Conservation (phyloP, 2,888 invertebrate genomes). For the Drosophila pseudotakahashii region DNA sequence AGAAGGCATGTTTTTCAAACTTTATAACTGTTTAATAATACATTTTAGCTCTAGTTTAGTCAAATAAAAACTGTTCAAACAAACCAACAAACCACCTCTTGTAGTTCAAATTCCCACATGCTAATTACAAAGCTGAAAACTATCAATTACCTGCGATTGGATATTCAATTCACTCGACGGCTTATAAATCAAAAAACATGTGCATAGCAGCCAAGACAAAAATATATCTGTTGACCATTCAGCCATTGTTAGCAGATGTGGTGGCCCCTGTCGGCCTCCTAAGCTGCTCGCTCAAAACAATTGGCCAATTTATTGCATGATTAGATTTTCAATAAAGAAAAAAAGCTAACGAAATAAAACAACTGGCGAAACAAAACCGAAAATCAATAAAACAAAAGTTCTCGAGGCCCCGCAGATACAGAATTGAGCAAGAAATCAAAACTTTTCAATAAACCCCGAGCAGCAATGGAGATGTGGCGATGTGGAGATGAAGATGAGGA, state of each 20-base stretch:
- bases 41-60: neutral
- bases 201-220: slow-evolving; percentile 55
- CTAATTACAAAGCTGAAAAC: slow-evolving; percentile 39
- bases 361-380: slow-evolving; percentile 30
- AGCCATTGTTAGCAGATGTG: slow-evolving; percentile 37
- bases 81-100: neutral
- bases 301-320: slow-evolving; percentile 81
- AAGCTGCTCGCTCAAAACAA: slow-evolving; percentile 63
- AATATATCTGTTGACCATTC: slow-evolving; percentile 38
- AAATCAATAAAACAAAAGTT: slow-evolving; percentile 67
- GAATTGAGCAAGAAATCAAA: slow-evolving; percentile 67
- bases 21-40: neutral
- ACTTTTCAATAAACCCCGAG: slow-evolving; percentile 38
- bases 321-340: slow-evolving; percentile 59
- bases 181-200: slow-evolving; percentile 71
- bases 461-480: slow-evolving; percentile 8
- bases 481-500: slow-evolving; percentile 25
- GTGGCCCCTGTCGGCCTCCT: slow-evolving; percentile 21
- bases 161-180: slow-evolving; percentile 36
- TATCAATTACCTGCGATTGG: slow-evolving; percentile 35
- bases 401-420: slow-evolving; percentile 52
- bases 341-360: slow-evolving; percentile 15
- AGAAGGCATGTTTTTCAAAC: no score
- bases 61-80: neutral
- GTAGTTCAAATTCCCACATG: slow-evolving; percentile 32